Percentiles rank a stretch among this genome's conserved stretches.
Evolutionary conservation across 2,113 vertebrate genomes (phyloP).

Genomic region (Tetraodon nigroviridis): DNA sequence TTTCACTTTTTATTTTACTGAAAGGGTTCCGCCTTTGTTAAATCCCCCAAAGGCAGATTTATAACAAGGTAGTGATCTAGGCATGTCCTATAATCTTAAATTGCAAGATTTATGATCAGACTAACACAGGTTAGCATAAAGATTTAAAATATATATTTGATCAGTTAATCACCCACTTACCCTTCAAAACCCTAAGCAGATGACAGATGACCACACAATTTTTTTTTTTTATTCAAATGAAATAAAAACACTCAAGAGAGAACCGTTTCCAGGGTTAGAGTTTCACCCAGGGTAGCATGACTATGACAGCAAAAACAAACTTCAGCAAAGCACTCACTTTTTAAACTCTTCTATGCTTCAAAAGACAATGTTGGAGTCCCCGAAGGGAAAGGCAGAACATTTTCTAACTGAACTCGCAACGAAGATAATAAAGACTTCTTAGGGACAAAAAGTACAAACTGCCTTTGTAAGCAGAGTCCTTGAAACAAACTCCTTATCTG

Average conservation of each 20-base stretch:
- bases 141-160: too few relatives aligned
- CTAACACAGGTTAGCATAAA: too few relatives aligned
- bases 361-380: conserved; percentile 5
- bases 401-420: conserved; percentile 9
- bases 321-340: conserved; percentile 15
- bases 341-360: conserved; percentile 1
- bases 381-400: conserved; percentile 15
- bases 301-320: conserved; percentile 14
- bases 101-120: too few relatives aligned
- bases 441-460: background rate
- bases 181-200: too few relatives aligned
- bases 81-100: too few relatives aligned
- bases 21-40: too few relatives aligned
- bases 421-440: conserved; percentile 15
- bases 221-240: too few relatives aligned
- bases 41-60: too few relatives aligned
- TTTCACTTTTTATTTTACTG: too few relatives aligned
- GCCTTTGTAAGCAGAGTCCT: background rate
- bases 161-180: too few relatives aligned
- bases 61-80: too few relatives aligned
- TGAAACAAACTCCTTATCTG: background rate
- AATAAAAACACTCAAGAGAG: background rate
- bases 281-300: conserved; percentile 13
- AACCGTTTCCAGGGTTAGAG: conserved; percentile 13
- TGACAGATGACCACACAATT: too few relatives aligned